Evolutionary conservation across 1,140 invertebrate genomes (phyloP).

Genomic region (Anadara kagoshimensis): DNA sequence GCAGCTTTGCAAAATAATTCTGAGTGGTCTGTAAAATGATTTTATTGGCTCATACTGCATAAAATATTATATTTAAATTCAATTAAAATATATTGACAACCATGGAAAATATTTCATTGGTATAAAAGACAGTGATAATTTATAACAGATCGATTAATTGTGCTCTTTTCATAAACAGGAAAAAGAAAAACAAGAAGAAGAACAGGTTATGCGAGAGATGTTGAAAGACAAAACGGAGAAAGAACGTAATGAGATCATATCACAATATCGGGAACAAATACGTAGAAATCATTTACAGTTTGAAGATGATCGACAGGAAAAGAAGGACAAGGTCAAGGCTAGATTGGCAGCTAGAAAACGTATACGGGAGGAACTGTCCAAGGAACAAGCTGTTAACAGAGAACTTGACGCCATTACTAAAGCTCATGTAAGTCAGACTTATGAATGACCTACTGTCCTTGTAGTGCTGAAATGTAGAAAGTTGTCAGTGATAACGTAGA

Average conservation of each 20-base stretch:
- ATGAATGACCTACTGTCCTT: not conserved
- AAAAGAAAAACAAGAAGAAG: conserved; percentile 48
- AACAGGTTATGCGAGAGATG: conserved; percentile 52
- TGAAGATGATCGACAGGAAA: conserved; percentile 45
- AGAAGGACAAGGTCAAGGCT: conserved; percentile 62
- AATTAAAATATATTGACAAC: too few relatives aligned
- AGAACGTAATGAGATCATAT: conserved; percentile 60
- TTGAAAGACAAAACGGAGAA: conserved; percentile 48
- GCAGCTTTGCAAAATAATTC: too few relatives aligned
- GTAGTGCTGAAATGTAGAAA: too few relatives aligned
- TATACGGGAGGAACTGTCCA: conserved; percentile 65
- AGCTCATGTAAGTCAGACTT: conserved; percentile 56
- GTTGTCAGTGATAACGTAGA: too few relatives aligned
- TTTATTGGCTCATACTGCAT: too few relatives aligned
- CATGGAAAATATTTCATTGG: too few relatives aligned
- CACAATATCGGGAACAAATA: conserved; percentile 54
- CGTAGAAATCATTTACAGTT: conserved; percentile 38
- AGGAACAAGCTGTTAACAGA: conserved; percentile 63
- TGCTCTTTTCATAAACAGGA: conserved; percentile 32
- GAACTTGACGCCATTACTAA: conserved; percentile 68
- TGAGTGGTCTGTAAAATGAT: too few relatives aligned
- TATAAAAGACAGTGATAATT: too few relatives aligned
- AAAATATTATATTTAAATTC: too few relatives aligned
- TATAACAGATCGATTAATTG: too few relatives aligned
- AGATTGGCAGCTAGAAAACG: conserved; percentile 67